A percentile compares a stretch with the other conserved stretches of the same genome.
phyloP scores from a whole-genome alignment of 2,888 invertebrate genomes.

The Steinernema hermaphroditum region DNA sequence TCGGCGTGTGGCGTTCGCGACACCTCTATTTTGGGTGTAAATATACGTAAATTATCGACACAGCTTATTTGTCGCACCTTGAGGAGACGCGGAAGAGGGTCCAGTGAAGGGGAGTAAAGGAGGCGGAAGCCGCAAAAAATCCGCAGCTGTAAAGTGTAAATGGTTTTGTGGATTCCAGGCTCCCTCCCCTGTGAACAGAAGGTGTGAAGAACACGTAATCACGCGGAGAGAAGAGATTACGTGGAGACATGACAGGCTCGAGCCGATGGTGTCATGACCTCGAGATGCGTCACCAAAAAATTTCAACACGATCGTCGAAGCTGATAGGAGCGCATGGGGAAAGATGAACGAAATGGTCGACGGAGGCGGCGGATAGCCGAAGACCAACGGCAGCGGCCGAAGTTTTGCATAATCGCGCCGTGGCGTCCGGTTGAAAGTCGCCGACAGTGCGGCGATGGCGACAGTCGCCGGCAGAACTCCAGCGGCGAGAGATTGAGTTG shows the following conservation, averaged over 20 bases:
- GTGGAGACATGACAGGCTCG: no score
- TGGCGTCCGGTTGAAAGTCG: constrained; percentile 27
- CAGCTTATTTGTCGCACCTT: constrained; percentile 28
- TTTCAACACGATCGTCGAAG: no score
- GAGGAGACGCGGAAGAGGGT: background rate
- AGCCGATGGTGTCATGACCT: no score
- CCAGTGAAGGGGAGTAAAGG: background rate
- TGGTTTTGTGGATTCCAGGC: background rate
- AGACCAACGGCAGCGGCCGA: constrained; percentile 28
- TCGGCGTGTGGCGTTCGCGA: background rate
- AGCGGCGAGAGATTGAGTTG: background rate
- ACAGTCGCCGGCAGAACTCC: constrained; percentile 15
- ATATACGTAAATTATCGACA: constrained; percentile 16
- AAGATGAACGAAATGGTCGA: constrained; percentile 13
- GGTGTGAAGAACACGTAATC: no score
- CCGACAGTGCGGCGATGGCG: constrained; percentile 20
- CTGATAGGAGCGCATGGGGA: no score
- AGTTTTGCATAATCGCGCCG: constrained; percentile 29
- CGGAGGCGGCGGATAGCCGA: constrained; percentile 12
- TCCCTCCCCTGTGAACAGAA: background rate
- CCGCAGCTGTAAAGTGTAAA: background rate
- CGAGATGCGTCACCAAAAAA: no score
- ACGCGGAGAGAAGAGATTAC: no score
- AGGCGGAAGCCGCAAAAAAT: background rate
- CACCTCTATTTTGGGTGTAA: background rate